Percentiles rank a stretch among this genome's conserved stretches.
These are phyloP conservation scores for Acestrorhynchus altus DNA, from an alignment of 2,797 vertebrate genomes.

Conservation along the genomic window DNA sequence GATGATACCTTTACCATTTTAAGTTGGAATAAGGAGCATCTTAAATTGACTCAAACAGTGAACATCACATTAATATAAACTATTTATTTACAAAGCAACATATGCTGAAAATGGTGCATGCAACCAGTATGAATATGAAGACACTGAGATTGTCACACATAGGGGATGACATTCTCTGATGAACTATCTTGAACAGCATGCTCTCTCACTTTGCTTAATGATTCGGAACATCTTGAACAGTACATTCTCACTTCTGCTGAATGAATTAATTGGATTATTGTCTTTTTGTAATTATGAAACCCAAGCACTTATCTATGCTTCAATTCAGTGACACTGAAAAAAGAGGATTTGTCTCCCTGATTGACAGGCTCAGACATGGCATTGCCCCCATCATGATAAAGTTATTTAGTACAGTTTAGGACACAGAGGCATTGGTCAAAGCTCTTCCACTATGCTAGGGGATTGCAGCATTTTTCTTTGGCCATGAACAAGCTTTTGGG, in stretches of 20 bases:
- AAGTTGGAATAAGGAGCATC: neutral
- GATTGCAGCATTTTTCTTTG: slow-evolving; percentile 4
- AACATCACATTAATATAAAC: slow-evolving; percentile 9
- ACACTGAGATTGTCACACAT: neutral
- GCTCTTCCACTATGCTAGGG: slow-evolving; percentile 18
- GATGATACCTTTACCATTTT: too few relatives aligned
- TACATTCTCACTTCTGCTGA: neutral
- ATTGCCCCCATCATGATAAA: slow-evolving; percentile 22
- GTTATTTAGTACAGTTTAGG: slow-evolving; percentile 38
- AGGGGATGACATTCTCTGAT: neutral
- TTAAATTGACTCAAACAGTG: neutral
- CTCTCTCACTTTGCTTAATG: slow-evolving; percentile 13
- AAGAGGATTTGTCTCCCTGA: slow-evolving; percentile 2
- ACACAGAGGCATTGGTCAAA: slow-evolving; percentile 6
- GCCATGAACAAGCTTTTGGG: neutral
- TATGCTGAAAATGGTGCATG: neutral
- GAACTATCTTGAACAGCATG: neutral
- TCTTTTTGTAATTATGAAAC: neutral
- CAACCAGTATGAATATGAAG: neutral
- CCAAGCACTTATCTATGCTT: neutral
- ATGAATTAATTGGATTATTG: slow-evolving; percentile 11
- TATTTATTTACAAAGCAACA: neutral
- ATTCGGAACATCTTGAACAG: neutral
- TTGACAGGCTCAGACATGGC: slow-evolving; percentile 1
- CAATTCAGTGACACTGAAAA: neutral